Conservation (phyloP, 2,113 vertebrate species). For the Syngnathus scovelli region DNA sequence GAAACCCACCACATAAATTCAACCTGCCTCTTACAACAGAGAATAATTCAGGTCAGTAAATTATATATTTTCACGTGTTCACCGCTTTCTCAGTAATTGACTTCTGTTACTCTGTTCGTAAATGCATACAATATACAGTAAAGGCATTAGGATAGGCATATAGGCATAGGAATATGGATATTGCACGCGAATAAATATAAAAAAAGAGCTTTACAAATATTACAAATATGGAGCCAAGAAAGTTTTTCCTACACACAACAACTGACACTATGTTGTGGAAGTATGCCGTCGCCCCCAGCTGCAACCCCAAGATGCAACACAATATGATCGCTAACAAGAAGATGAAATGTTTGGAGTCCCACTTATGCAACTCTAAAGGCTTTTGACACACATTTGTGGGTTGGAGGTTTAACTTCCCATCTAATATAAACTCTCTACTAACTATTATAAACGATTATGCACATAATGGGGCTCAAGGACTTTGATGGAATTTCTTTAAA, state of each 20-base stretch:
- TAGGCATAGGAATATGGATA: background rate
- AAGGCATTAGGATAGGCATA: too few relatives aligned
- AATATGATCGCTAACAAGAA: background rate
- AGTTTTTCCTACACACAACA: background rate
- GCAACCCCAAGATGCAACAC: background rate
- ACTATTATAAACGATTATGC: background rate
- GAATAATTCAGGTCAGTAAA: background rate
- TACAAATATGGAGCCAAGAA: background rate
- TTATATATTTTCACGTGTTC: background rate
- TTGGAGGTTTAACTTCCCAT: background rate
- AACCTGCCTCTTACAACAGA: background rate
- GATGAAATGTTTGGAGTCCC: background rate
- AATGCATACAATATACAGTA: background rate
- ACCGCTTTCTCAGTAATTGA: background rate
- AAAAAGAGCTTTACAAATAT: background rate
- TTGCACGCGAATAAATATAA: background rate
- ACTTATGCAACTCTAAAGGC: background rate
- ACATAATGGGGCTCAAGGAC: background rate
- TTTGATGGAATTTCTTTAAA: background rate
- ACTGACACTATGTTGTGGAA: background rate
- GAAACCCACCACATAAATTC: background rate
- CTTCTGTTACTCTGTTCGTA: background rate
- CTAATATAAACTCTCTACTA: background rate
- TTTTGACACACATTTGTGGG: too few relatives aligned
- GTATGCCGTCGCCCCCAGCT: slow-evolving; percentile 12